Conservation (phyloP, 1,140 invertebrate genomes). For the Pseudobourletiella spinata region DNA sequence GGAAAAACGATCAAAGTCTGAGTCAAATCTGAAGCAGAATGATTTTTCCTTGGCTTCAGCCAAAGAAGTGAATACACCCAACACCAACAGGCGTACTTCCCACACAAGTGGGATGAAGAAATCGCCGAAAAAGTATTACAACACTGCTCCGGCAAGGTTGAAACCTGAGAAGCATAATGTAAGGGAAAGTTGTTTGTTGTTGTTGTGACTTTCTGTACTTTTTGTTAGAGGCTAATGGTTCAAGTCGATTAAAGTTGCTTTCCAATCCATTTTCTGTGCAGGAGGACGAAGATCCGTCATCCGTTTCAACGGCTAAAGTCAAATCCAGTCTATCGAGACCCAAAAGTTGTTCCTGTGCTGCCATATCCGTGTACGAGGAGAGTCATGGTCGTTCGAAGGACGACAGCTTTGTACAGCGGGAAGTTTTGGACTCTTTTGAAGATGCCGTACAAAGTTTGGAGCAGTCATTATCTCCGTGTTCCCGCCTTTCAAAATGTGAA, state of each 20-base stretch:
- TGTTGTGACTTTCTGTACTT: too few relatives aligned
- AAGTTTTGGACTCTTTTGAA: slow-evolving; percentile 29
- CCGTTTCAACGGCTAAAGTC: not conserved
- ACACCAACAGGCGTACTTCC: slow-evolving; percentile 19
- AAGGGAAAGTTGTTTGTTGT: slow-evolving; percentile 17
- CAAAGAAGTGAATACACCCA: slow-evolving; percentile 17
- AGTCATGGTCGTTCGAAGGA: not conserved
- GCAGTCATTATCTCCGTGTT: slow-evolving; percentile 11
- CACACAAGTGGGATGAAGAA: slow-evolving; percentile 9
- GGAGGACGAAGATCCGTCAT: slow-evolving; percentile 47
- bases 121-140: slow-evolving; percentile 31
- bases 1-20: slow-evolving; percentile 78
- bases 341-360: slow-evolving; percentile 33
- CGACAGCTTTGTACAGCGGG: slow-evolving; percentile 21
- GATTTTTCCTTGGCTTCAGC: slow-evolving; percentile 48
- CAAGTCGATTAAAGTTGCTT: too few relatives aligned
- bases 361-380: slow-evolving; percentile 13
- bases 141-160: slow-evolving; percentile 28
- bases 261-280: too few relatives aligned
- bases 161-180: slow-evolving; percentile 36
- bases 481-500: not conserved
- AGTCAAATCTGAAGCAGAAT: slow-evolving; percentile 66
- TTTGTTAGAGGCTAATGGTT: too few relatives aligned
- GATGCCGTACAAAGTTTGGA: slow-evolving; percentile 28
- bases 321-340: slow-evolving; percentile 14